phyloP scores from a whole-genome alignment of 2,113 vertebrate genomes.

The Conger conger region DNA sequence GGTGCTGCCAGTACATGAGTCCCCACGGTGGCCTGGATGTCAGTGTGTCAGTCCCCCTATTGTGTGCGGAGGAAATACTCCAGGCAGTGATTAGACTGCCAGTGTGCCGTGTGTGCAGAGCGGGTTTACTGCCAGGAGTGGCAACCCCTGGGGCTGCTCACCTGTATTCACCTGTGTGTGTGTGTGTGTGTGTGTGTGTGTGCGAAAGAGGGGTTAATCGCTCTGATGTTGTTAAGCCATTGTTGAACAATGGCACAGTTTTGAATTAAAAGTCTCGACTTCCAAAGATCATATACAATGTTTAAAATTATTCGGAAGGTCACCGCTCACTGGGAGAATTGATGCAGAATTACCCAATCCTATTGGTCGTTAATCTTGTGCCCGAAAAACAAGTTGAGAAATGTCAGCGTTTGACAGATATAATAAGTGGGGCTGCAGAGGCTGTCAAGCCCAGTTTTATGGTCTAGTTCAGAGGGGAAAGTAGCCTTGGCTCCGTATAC shows the following conservation, averaged over 20 bases:
- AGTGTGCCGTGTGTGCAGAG: neutral
- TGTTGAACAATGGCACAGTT: too few relatives aligned
- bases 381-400: neutral
- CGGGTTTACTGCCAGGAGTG: neutral
- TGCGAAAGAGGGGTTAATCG: neutral
- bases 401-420: neutral
- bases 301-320: neutral
- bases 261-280: neutral
- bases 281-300: neutral
- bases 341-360: neutral
- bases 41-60: neutral
- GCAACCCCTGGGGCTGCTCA: neutral
- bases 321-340: neutral
- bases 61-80: neutral
- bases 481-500: neutral
- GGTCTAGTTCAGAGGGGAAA: neutral
- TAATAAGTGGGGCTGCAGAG: neutral
- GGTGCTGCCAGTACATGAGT: neutral
- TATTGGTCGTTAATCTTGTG: neutral
- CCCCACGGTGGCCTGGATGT: neutral
- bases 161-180: too few relatives aligned
- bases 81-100: neutral
- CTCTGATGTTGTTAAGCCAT: too few relatives aligned
- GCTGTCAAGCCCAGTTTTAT: neutral
- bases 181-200: too few relatives aligned